Evolutionary conservation across 35 echinoderm and acorn worm genomes (phyloP).

Genomic region (Antedon bifida): DNA sequence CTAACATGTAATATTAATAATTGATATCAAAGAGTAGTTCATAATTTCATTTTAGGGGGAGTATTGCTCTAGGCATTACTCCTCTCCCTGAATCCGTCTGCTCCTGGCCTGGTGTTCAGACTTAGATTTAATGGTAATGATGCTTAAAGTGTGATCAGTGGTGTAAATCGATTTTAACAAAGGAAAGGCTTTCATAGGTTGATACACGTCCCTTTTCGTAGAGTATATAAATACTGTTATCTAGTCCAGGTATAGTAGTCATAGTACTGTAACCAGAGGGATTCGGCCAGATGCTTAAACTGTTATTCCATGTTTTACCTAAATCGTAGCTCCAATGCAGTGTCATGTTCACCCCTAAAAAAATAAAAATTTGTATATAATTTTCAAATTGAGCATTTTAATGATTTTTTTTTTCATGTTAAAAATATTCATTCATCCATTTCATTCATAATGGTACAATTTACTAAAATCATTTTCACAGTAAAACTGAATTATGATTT

Average conservation of each 20-base stretch:
- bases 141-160: neutral
- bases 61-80: no score
- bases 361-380: constrained; percentile 1
- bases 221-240: constrained; percentile 40
- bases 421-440: neutral
- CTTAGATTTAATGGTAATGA: no score
- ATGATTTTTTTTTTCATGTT: neutral
- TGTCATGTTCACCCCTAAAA: constrained; percentile 57
- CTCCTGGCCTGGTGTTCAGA: no score
- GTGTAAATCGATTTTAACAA: constrained; percentile 32
- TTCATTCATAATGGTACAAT: no score
- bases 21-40: no score
- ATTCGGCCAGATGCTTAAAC: constrained; percentile 32
- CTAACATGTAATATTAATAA: no score
- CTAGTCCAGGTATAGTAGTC: constrained; percentile 34
- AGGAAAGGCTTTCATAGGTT: constrained; percentile 16
- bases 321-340: constrained; percentile 87
- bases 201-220: constrained; percentile 56
- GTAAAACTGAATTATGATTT: no score
- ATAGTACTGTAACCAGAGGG: constrained; percentile 65
- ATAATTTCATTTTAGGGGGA: no score
- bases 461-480: no score
- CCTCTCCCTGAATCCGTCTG: no score
- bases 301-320: constrained; percentile 55
- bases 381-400: no score